Conservation (phyloP, 2,797 vertebrate genomes). For the Halcyon chelicuti region DNA sequence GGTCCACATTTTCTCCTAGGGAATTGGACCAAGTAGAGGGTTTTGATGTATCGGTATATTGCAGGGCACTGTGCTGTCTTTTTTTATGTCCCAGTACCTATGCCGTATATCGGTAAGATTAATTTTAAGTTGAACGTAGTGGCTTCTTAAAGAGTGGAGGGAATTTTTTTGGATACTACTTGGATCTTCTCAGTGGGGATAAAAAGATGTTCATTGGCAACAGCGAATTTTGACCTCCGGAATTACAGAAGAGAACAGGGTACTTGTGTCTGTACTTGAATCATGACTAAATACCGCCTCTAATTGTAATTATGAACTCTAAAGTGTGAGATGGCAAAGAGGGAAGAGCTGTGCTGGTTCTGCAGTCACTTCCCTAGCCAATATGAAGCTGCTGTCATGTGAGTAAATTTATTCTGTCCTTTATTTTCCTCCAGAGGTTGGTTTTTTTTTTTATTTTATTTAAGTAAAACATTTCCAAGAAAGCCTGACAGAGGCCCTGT, state of each 20-base stretch:
- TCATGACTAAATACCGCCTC: background rate
- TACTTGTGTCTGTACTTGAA: background rate
- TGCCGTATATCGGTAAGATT: background rate
- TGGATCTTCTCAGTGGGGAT: background rate
- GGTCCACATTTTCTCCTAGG: accelerated
- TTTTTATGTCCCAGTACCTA: accelerated
- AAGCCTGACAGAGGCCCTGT: background rate
- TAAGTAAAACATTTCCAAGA: background rate
- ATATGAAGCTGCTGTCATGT: background rate
- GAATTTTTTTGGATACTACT: background rate
- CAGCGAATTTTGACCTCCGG: background rate
- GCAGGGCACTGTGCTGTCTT: background rate
- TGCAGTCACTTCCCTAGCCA: background rate
- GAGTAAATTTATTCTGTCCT: background rate
- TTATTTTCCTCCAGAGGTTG: background rate
- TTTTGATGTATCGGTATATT: background rate
- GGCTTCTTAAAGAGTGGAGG: background rate
- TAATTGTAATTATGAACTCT: background rate
- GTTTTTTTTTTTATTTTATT: background rate
- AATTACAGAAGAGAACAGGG: background rate
- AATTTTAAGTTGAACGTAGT: background rate
- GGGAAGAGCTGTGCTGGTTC: background rate
- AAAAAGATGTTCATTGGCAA: background rate
- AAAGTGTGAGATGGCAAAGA: background rate
- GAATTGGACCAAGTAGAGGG: background rate